Evolutionary conservation across 1,140 invertebrate genomes (phyloP).

Genomic region (Steinernema feltiae): DNA sequence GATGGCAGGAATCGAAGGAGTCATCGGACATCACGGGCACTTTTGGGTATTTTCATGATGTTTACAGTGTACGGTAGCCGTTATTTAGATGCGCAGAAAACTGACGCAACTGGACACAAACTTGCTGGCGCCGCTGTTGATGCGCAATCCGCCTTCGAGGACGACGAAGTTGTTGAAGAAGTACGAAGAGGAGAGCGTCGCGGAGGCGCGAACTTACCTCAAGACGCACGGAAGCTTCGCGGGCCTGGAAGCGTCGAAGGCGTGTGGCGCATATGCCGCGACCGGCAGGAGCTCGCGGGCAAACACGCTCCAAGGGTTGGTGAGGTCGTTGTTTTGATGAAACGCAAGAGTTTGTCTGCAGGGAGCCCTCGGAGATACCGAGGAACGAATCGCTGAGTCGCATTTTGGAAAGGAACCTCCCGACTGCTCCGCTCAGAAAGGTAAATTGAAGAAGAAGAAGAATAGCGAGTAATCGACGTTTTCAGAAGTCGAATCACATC

Average conservation of each 20-base stretch:
- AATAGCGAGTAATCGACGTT: not conserved
- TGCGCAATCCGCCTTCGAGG: not conserved
- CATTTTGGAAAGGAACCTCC: not conserved
- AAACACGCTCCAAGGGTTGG: not conserved
- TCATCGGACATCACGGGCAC: conserved; percentile 2
- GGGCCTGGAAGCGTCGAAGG: not conserved
- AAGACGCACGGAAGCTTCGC: not conserved
- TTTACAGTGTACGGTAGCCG: not conserved
- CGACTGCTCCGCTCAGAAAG: not conserved
- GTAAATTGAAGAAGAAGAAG: not conserved
- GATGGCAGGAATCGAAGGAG: conserved; percentile 1
- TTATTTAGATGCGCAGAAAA: not conserved
- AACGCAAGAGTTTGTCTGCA: not conserved
- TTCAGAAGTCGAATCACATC: conserved; percentile 9
- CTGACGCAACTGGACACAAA: not conserved
- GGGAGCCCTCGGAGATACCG: not conserved
- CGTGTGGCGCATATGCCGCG: not conserved
- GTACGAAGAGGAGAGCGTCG: conserved; percentile 1
- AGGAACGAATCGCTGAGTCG: not conserved
- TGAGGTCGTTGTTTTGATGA: not conserved
- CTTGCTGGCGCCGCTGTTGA: not conserved
- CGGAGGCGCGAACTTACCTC: not conserved
- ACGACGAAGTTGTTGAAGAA: not conserved
- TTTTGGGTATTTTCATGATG: not conserved
- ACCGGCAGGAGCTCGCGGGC: not conserved